Evolutionary conservation across 2,888 invertebrate genomes (phyloP), one percentile per base, ranked within the genome.

Genomic region (Lochmaea capreae): DNA sequence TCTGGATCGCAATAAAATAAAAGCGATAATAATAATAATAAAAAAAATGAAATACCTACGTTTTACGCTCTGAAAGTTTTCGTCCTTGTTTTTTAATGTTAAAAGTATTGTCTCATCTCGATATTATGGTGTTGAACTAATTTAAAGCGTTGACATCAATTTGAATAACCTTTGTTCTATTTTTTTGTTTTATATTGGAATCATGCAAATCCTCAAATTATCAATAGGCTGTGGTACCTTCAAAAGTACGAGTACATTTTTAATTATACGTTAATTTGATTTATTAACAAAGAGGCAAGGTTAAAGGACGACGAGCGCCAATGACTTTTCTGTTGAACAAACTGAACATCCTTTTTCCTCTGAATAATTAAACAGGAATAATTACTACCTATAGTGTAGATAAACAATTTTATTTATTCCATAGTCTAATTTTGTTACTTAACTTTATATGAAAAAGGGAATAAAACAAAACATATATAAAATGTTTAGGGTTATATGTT

Each of bases 51-150:
- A 10, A 33, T 67, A 78, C n/a, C n/a, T n/a, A n/a, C 75, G 76
- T 76, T 80, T 81, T 76, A 79, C 81, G 81, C 80, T 81, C 81
- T 82, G 77, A 80, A 81, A 62, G 67, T 39, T 61, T 74, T 71
- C 71, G 82, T 79, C 82, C 82, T 82, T 82, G 81, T 74, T 75
- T 75, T 33, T 74, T 75, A 73, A 18, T 75, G 72, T 75, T 72
- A 73, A 33, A 75, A 78, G 72, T 69, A 72, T 67, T 71, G 73
- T 68, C 66, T 73, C 69, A 70, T 75, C 69, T 74, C 63, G 43
- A 43, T 70, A 22, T 59, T 59, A 63, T 79, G 79, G 76, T 77
- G 77, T 75, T 78, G 79, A 78, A 79, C 79, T 79, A 79, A 79
- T 80, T 80, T 58, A 61, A 74, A 77, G 63, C 71, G 75, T 77